Base-by-base conservation (phyloP, 2,888 invertebrate species). In the Erebia epiphron region DNA sequence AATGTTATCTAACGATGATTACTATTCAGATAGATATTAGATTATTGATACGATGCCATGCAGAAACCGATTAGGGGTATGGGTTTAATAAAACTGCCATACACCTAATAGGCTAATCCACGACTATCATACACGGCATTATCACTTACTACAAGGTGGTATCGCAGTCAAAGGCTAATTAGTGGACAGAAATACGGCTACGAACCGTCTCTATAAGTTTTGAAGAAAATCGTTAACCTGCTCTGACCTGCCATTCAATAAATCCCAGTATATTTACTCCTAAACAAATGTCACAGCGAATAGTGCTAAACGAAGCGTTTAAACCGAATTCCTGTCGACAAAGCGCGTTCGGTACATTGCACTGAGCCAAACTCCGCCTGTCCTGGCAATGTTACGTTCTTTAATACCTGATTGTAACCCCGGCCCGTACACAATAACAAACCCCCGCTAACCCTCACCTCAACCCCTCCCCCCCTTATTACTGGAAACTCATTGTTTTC, bases 401-500 rank as follows among this genome's bases (percentile, higher is more conserved):
- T 84, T 88, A 86, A 83, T 82, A 80, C 82, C 80, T 80, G 82
- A 84, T 84, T 83, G 84, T 83, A 80, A 84, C 84, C 86, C 86
- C 84, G 83, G 79, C 79, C 80, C 81, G 79, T 76, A 77, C 80
- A 79, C 82, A 81, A 82, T 83, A 80, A 76, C 80, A 75, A 82
- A 62, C 62, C 76, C 79, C 76, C 77, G 81, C 83, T 86, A 87
- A 87, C 87, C 89, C 87, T 86, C 54, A 54, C 54, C 54, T 54
- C 54, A 54, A 54, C 54, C 54, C 21, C 56, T 14, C 13, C 85
- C 87, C 89, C 88, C 89, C 91, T 87, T 89, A 91, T 92, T 92
- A 90, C 84, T 87, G 86, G 82, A 84, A 85, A 84, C 80, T 86
- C 88, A 92, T 93, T 93, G 92, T 93, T 91, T 91, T 87, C 86